Conservation (phyloP, 2,888 invertebrate species). For the Melinaea marsaeus region DNA sequence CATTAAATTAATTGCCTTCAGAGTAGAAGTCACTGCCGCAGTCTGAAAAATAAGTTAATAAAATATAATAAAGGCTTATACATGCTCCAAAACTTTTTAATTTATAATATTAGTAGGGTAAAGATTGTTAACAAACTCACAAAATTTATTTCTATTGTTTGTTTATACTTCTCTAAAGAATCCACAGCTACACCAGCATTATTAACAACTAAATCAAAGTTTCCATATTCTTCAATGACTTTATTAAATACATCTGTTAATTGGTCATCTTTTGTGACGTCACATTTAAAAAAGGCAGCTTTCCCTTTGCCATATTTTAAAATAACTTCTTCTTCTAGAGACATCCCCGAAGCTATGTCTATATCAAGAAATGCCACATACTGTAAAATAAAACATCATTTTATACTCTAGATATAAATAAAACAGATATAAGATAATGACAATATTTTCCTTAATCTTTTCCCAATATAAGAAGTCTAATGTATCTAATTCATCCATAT, state of each 20-base stretch:
- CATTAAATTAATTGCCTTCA: slow-evolving; percentile 44
- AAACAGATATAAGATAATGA: too few species aligned
- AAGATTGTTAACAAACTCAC: slow-evolving; percentile 35
- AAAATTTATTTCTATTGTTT: slow-evolving; percentile 47
- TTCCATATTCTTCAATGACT: slow-evolving; percentile 33
- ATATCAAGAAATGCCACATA: slow-evolving; percentile 44
- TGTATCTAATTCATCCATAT: too few species aligned
- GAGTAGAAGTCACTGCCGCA: slow-evolving; percentile 39
- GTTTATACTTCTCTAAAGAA: slow-evolving; percentile 33
- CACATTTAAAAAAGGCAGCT: slow-evolving; percentile 44
- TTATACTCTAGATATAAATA: not conserved
- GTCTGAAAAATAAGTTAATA: slow-evolving; percentile 31
- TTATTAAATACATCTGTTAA: slow-evolving; percentile 37
- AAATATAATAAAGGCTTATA: too few species aligned
- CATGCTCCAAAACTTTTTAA: too few species aligned
- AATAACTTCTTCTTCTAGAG: slow-evolving; percentile 41
- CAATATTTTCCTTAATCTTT: too few species aligned
- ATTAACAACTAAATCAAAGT: slow-evolving; percentile 47
- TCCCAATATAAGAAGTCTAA: too few species aligned
- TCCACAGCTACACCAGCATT: slow-evolving; percentile 48
- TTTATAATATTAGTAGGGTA: too few species aligned
- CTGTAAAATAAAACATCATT: slow-evolving; percentile 13
- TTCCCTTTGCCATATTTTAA: slow-evolving; percentile 36
- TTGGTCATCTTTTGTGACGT: slow-evolving; percentile 42
- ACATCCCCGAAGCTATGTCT: slow-evolving; percentile 35